Percentiles rank a stretch among this genome's conserved stretches.
phyloP scores from a whole-genome alignment of 2,797 vertebrate genomes.

The Onychomys torridus region DNA sequence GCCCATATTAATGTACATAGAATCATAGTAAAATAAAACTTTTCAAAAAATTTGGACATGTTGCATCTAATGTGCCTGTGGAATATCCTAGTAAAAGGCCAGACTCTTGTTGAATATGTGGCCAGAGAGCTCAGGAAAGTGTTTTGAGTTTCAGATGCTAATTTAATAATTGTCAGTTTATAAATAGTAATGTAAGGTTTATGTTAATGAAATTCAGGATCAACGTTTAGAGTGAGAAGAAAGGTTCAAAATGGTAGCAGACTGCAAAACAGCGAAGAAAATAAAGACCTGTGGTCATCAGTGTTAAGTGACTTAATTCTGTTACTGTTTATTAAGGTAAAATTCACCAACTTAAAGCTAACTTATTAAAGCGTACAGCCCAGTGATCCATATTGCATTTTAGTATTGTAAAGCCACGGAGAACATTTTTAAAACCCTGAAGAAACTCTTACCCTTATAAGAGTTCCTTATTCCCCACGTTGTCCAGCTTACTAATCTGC shows the following conservation, averaged over 20 bases:
- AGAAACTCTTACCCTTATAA: neutral
- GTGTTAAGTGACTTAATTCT: neutral
- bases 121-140: conserved; percentile 7
- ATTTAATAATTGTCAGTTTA: conserved; percentile 1
- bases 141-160: neutral
- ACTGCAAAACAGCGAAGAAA: neutral
- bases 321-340: neutral
- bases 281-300: neutral
- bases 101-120: neutral
- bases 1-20: neutral
- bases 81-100: neutral
- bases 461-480: neutral
- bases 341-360: neutral
- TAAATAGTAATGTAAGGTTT: conserved; percentile 22
- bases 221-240: neutral
- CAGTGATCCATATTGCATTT: neutral
- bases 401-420: neutral
- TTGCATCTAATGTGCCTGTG: neutral
- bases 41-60: neutral
- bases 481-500: neutral
- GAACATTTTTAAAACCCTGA: neutral
- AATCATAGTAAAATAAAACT: conserved; percentile 20
- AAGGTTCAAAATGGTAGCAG: conserved; percentile 3
- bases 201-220: conserved; percentile 2
- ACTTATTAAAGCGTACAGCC: neutral